Evolutionary conservation across 2,888 invertebrate species (phyloP).

Genomic region (Leptarthrus brevirostris): DNA sequence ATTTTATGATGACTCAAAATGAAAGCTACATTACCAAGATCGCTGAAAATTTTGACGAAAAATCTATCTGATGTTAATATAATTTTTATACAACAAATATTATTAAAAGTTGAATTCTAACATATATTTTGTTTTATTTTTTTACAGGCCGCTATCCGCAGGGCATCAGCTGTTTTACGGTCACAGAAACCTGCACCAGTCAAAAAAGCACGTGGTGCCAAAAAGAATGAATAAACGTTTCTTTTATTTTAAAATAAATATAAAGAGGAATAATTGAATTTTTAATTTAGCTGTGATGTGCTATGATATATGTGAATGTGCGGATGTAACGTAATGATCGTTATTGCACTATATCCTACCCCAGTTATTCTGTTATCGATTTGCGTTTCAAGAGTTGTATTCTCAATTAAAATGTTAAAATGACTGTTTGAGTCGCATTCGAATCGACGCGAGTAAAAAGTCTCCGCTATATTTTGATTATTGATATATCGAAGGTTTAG

Average conservation of each 20-base stretch:
- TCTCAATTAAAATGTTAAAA: too few species aligned
- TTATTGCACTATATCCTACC: too few species aligned
- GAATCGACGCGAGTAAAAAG: too few species aligned
- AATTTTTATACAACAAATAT: constrained; percentile 19
- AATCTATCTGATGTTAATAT: constrained; percentile 52
- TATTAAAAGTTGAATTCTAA: not conserved
- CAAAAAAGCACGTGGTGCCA: constrained; percentile 76
- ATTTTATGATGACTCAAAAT: constrained; percentile 48
- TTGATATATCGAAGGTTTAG: too few species aligned
- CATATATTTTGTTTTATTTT: constrained; percentile 27
- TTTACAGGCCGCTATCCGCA: constrained; percentile 85
- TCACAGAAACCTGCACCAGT: constrained; percentile 89
- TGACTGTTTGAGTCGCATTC: too few species aligned
- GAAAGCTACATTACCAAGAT: constrained; percentile 67
- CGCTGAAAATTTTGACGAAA: constrained; percentile 66
- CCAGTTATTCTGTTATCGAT: too few species aligned
- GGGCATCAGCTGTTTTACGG: constrained; percentile 91
- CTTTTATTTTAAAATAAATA: constrained; percentile 57
- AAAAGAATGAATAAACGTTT: constrained; percentile 80
- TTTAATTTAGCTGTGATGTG: too few species aligned
- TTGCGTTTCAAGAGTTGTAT: too few species aligned
- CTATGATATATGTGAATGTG: too few species aligned
- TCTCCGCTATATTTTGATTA: too few species aligned
- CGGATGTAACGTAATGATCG: too few species aligned
- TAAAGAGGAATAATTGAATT: not conserved